Base-by-base conservation (phyloP, 2,888 invertebrate genomes). In the Troides oblongomaculatus region DNA sequence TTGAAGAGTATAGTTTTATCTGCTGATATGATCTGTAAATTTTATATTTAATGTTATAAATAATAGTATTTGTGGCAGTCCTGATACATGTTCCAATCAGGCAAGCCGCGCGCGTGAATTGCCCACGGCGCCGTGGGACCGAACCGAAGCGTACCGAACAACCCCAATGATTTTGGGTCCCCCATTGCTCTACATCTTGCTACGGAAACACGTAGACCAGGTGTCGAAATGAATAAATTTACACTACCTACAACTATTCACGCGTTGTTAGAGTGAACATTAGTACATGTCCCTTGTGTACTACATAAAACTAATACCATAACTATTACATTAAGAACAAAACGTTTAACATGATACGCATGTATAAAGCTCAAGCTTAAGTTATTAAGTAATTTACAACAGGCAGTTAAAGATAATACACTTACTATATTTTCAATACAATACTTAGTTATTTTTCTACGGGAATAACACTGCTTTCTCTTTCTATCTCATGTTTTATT, bases 61-160 rank as follows among this genome's bases (percentile, higher is more conserved):
- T 18, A 50, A 50, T 50, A 17, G 18, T 17, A 17, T 17, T 53
- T 53, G 46, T 57, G 36, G n/a, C 66, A 66, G 50, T 66, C 70
- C 70, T 67, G 62, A 39, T 46, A 2, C 14, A 6, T 58, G 63
- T 70, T 64, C 59, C 66, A 63, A 66, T 57, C 56, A 64, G 70
- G 66, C 70, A 70, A 64, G 60, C 59, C 63, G 56, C 66, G 66
- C 66, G 70, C 64, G 70, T 66, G 60, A 70, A 70, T 56, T 59
- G 58, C 66, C 57, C 66, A 58, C 64, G 69, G 66, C 63, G 66
- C 58, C n/a, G 43, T 56, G n/a, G 53, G 53, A 53, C 53, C 53
- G 70, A 64, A 66, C 70, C 64, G 70, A 70, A 59, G 53, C 59
- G 36, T 59, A 62, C 59, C 60, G 59, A 64, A 66, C 64, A 64